phyloP scores from a whole-genome alignment of 2,113 vertebrate species.

The Petrocephalus microphthalmus region DNA sequence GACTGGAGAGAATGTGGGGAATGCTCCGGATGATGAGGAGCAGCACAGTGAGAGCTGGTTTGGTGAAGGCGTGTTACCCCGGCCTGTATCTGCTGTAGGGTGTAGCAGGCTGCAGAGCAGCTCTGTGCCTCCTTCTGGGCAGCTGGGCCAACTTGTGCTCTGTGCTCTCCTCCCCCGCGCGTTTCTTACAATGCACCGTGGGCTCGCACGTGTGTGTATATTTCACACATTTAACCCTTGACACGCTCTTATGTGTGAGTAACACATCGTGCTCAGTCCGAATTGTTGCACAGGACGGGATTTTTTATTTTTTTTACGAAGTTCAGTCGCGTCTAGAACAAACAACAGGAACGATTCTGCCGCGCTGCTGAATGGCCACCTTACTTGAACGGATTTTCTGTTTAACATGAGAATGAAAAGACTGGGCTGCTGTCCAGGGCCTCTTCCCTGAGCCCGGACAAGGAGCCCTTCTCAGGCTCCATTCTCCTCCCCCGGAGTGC shows the following conservation, averaged over 20 bases:
- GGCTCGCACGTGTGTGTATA: neutral
- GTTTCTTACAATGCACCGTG: neutral
- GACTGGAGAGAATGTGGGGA: neutral
- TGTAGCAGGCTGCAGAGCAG: neutral
- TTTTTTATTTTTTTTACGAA: neutral
- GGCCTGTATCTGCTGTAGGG: neutral
- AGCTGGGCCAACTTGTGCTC: neutral
- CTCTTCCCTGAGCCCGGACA: neutral
- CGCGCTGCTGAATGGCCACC: neutral
- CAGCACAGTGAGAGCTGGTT: neutral
- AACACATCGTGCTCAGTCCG: neutral
- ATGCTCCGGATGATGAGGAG: neutral
- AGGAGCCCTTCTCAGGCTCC: neutral
- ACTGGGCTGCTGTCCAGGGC: neutral
- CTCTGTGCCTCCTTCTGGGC: neutral
- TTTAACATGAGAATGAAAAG: conserved; percentile 5
- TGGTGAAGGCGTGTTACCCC: neutral
- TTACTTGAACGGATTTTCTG: conserved; percentile 1
- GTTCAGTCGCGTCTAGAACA: neutral
- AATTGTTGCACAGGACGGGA: neutral
- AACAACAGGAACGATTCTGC: neutral
- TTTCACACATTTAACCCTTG: neutral
- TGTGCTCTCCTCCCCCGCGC: neutral
- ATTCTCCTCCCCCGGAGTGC: neutral
- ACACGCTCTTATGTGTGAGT: neutral